Conservation (phyloP, 2,888 invertebrate species). For the Branchellion lobata region DNA sequence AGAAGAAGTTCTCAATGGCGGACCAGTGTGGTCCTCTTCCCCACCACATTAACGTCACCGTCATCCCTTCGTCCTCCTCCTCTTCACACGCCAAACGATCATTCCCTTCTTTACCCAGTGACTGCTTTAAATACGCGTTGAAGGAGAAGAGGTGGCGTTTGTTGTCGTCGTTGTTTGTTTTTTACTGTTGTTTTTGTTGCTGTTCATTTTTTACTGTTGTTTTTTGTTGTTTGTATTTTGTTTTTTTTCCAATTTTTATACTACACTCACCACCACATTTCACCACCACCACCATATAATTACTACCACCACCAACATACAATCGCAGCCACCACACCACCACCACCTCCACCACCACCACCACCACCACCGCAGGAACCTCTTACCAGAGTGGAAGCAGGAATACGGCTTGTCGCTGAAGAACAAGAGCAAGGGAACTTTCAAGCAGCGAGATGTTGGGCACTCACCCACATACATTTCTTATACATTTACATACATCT, state of each 20-base stretch:
- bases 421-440: not conserved
- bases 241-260: too few species aligned
- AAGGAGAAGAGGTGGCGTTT: constrained; percentile 11
- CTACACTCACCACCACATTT: too few species aligned
- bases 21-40: constrained; percentile 83
- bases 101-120: constrained; percentile 12
- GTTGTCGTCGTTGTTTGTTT: not conserved
- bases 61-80: too few species aligned
- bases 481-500: too few species aligned
- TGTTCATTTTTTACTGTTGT: too few species aligned
- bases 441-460: constrained; percentile 11
- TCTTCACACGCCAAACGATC: constrained; percentile 15
- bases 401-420: not conserved
- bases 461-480: too few species aligned
- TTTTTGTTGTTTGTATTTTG: too few species aligned
- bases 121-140: constrained; percentile 17
- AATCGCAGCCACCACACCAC: constrained; percentile 71
- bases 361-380: constrained; percentile 66
- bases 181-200: too few species aligned
- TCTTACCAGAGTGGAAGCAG: constrained; percentile 35
- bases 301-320: constrained; percentile 77
- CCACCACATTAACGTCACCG: constrained; percentile 70
- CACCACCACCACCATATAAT: constrained; percentile 57
- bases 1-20: constrained; percentile 64
- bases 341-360: constrained; percentile 78